Percentiles rank a stretch among this genome's conserved stretches.
Evolutionary conservation across 2,888 invertebrate species (phyloP).

Genomic region (Clanis bilineata): DNA sequence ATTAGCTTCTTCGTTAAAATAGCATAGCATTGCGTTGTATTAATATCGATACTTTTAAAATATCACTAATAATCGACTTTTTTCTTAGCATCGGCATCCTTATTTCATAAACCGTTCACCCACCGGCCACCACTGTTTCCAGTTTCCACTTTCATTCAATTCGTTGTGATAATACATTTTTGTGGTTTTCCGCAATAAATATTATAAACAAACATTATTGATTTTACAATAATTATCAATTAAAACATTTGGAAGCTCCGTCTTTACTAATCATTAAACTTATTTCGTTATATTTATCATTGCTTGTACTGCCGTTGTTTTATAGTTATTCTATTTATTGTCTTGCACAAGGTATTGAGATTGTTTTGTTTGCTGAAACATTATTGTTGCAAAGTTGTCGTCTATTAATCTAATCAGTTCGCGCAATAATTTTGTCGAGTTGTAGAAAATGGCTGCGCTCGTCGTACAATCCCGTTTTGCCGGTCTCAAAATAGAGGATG

Average conservation of each 20-base stretch:
- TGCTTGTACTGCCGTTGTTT: not conserved
- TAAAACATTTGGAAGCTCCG: not conserved
- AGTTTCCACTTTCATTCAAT: no score
- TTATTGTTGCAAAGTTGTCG: no score
- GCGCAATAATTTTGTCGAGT: not conserved
- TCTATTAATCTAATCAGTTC: no score
- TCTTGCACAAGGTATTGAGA: not conserved
- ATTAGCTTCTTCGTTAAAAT: no score
- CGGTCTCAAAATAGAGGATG: constrained; percentile 88
- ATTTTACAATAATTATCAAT: not conserved
- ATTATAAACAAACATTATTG: not conserved
- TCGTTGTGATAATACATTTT: not conserved
- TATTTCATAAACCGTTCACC: no score
- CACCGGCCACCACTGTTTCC: no score
- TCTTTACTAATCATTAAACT: not conserved
- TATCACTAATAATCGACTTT: no score
- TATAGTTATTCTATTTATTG: not conserved
- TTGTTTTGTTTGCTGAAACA: not conserved
- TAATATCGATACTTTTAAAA: no score
- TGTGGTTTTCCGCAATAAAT: constrained; percentile 10
- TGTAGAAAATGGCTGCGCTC: constrained; percentile 81
- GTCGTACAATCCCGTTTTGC: constrained; percentile 89
- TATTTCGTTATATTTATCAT: not conserved
- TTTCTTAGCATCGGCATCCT: no score
- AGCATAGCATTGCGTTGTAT: no score